Conservation (phyloP, 2,888 invertebrate species). For the Celastrina argiolus region DNA sequence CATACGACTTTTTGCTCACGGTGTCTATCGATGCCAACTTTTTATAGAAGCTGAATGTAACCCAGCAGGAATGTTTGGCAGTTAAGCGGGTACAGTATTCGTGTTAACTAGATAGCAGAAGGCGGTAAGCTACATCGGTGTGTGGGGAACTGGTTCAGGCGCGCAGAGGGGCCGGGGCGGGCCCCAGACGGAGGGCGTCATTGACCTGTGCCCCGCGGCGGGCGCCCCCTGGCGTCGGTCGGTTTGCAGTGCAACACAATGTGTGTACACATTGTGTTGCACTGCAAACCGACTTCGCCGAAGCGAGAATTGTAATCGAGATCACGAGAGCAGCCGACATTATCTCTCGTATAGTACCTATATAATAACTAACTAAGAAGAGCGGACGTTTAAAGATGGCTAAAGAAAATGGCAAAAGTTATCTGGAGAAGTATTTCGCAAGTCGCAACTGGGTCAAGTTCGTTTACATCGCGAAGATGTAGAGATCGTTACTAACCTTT, state of each 20-base stretch:
- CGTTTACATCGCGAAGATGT: not conserved
- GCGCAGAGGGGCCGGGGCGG: constrained; percentile 43
- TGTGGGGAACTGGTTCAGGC: constrained; percentile 51
- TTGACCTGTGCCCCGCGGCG: constrained; percentile 60
- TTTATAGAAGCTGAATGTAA: constrained; percentile 43
- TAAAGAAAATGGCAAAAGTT: too few relatives aligned
- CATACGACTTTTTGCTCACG: constrained; percentile 14
- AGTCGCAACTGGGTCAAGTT: constrained; percentile 10
- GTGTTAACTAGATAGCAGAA: constrained; percentile 64
- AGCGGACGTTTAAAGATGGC: not conserved
- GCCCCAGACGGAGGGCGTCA: constrained; percentile 72
- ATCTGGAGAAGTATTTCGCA: not conserved
- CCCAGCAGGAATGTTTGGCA: constrained; percentile 55
- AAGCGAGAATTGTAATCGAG: constrained; percentile 41
- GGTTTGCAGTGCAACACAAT: constrained; percentile 54
- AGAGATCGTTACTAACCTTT: not conserved
- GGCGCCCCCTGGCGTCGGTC: constrained; percentile 47
- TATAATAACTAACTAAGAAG: not conserved
- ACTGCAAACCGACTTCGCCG: constrained; percentile 65
- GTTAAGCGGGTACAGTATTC: constrained; percentile 50
- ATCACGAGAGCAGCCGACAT: not conserved
- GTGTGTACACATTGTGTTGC: constrained; percentile 67
- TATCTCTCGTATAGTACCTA: not conserved
- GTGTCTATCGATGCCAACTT: constrained; percentile 30
- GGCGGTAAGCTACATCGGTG: constrained; percentile 58